Evolutionary conservation across 2,797 vertebrate species (phyloP).

Genomic region (Alca torda): DNA sequence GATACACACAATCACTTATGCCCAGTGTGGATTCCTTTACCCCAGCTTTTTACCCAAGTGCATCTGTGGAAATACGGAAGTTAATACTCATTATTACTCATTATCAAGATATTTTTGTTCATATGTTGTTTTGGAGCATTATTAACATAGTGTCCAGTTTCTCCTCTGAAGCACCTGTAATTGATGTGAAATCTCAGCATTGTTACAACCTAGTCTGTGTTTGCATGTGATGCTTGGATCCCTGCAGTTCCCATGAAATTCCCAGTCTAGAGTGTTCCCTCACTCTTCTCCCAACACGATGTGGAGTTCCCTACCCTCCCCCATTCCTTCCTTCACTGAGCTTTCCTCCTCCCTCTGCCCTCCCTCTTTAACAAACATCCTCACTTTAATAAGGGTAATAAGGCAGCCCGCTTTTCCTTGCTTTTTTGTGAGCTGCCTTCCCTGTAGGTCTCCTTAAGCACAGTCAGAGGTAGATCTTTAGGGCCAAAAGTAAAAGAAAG

Average conservation of each 20-base stretch:
- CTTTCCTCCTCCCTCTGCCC: background rate
- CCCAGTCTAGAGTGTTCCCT: background rate
- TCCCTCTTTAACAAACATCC: background rate
- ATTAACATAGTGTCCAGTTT: background rate
- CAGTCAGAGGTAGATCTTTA: background rate
- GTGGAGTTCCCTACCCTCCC: background rate
- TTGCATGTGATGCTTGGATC: background rate
- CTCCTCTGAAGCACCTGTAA: background rate
- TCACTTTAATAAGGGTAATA: background rate
- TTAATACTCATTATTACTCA: background rate
- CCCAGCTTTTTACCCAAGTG: background rate
- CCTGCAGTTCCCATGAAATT: background rate
- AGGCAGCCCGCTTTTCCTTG: background rate
- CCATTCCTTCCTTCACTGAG: background rate
- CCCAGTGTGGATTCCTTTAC: background rate
- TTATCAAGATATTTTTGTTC: background rate
- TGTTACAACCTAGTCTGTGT: background rate
- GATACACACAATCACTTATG: background rate
- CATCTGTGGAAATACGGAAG: background rate
- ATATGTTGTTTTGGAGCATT: background rate
- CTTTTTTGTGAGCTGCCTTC: background rate
- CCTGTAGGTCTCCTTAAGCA: background rate
- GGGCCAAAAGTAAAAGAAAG: background rate
- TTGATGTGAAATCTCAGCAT: rapidly evolving
- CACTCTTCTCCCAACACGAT: background rate